A percentile compares a stretch with the other conserved stretches of the same genome.
Evolutionary conservation across 2,113 vertebrate species (phyloP).

Genomic region (Lamprologus ornatipinnis): DNA sequence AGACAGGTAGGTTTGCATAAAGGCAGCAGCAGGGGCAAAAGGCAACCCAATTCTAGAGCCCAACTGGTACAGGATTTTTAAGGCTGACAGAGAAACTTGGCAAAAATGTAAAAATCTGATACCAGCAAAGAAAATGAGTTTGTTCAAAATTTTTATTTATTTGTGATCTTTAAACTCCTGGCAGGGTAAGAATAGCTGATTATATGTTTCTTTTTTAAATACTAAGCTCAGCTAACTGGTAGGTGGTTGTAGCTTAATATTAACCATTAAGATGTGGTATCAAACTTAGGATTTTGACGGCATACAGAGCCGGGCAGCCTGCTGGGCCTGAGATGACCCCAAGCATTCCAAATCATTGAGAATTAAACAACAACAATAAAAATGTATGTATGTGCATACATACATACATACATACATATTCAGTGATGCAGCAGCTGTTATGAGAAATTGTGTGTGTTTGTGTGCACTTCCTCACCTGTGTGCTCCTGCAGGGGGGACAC

Average conservation of each 20-base stretch:
- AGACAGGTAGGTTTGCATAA: neutral
- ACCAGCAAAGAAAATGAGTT: neutral
- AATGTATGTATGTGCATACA: neutral
- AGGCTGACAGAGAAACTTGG: neutral
- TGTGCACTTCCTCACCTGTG: slow-evolving; percentile 73
- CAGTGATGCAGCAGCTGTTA: neutral
- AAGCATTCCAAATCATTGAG: neutral
- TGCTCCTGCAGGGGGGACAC: slow-evolving; percentile 77
- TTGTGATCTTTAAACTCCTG: neutral
- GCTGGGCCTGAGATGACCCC: neutral
- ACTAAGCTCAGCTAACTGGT: neutral
- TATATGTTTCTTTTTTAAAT: neutral
- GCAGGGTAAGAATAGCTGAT: neutral
- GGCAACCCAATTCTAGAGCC: neutral
- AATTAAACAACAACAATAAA: neutral
- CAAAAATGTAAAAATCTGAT: neutral
- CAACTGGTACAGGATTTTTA: neutral
- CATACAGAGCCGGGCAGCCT: neutral
- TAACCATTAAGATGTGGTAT: neutral
- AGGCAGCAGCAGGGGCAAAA: neutral
- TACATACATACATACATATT: neutral
- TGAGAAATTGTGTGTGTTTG: neutral
- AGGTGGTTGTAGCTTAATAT: neutral
- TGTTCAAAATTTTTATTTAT: neutral
- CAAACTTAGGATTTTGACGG: neutral